Base-by-base conservation (phyloP, 2,888 invertebrate species). In the Coelogynopora nodosa region DNA sequence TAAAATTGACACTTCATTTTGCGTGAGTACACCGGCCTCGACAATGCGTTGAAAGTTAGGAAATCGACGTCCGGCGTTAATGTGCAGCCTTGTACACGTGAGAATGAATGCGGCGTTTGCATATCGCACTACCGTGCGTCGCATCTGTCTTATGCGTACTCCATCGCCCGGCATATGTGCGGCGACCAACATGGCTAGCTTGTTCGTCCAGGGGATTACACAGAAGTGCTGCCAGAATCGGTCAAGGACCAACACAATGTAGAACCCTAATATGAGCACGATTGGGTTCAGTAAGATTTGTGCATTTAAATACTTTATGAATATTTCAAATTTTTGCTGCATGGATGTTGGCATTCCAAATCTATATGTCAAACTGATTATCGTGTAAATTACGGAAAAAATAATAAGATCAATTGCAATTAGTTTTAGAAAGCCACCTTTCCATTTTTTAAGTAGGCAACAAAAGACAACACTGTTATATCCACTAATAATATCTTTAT, bases 171-270 rank as follows among this genome's bases (percentile, higher is more conserved):
- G 82, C 31, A 82, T 82, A 82, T 82, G 31, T 23, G 82, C 29
- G 10, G 82, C 31, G 5, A 82, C 31, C 1, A 30, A 13, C 23
- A 28, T 30, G 18, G 82, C 31, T n/a, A 82, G 28, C 13, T 29
- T 30, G 82, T 29, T 82, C 5, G 31, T n/a, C 82, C 82, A 82
- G 13, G 82, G 82, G 13, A 82, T 82, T 27, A 10, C 31, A 13
- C 29, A 30, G 28, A 82, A 82, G 31, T 82, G 82, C 29, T 5
- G 10, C 82, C 82, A 82, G 28, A 82, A 82, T 82, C 82, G 82
- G 2, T 82, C 30, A 5, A 30, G 23, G 5, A 82, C 23, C 1
- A 82, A 29, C 2, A 18, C 18, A 18, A 82, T 30, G 31, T 82
- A 82, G 23, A 82, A 82, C 28, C 82, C 82, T 2, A 82, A 23